phyloP scores from a whole-genome alignment of 2,113 vertebrate genomes.

The Poicephalus gulielmi region DNA sequence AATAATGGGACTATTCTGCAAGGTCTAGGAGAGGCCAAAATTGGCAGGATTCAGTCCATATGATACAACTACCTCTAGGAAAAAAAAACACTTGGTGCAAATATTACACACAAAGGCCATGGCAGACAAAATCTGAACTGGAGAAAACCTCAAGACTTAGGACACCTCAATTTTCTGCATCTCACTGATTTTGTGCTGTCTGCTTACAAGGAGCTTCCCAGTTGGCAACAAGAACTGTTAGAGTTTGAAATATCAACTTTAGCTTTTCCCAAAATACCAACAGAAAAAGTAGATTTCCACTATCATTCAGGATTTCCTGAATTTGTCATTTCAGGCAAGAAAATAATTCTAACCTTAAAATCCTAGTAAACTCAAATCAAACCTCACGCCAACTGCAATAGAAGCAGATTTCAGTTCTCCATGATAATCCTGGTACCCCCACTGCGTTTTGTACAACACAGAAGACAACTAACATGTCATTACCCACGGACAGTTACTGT shows the following conservation, averaged over 20 bases:
- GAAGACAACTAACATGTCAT: neutral
- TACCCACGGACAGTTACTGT: accelerated
- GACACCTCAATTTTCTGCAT: neutral
- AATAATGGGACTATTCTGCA: neutral
- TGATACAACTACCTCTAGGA: neutral
- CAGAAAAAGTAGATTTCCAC: neutral
- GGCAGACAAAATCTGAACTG: neutral
- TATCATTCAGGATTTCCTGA: neutral
- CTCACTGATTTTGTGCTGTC: neutral
- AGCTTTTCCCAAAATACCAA: neutral
- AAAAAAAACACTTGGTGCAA: neutral
- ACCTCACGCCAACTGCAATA: accelerated
- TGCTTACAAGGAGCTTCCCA: neutral
- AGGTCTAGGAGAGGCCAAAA: neutral
- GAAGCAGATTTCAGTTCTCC: neutral
- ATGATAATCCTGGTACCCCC: neutral
- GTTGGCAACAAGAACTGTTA: neutral
- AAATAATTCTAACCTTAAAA: neutral
- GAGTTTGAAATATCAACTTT: neutral
- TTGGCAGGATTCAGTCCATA: neutral
- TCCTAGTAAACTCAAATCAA: neutral
- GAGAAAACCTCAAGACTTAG: neutral
- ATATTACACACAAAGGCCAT: neutral
- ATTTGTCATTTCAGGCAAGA: neutral
- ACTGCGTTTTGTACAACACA: neutral